Conservation (phyloP, 2,113 vertebrate genomes). For the Spea multiplicata region DNA sequence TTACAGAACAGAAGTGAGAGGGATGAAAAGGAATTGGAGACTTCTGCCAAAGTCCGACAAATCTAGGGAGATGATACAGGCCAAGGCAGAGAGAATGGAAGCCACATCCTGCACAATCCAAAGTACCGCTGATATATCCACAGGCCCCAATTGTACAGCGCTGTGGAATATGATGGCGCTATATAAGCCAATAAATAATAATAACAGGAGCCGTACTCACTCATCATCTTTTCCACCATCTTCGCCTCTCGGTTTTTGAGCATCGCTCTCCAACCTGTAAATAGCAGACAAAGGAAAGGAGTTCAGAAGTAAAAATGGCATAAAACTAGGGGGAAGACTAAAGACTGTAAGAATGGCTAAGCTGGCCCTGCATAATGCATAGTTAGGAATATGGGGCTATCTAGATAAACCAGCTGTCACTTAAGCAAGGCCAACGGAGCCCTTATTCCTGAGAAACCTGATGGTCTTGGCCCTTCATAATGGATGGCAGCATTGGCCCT, state of each 20-base stretch:
- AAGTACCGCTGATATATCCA: too few species aligned
- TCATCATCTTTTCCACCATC: conserved; percentile 29
- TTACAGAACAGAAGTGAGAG: neutral
- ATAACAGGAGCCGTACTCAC: conserved; percentile 16
- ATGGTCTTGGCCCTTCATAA: too few species aligned
- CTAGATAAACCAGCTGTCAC: too few species aligned
- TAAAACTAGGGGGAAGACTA: neutral
- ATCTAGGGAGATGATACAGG: neutral
- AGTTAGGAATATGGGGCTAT: too few species aligned
- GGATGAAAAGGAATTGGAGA: neutral
- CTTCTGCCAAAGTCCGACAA: too few species aligned
- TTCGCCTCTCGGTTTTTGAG: neutral
- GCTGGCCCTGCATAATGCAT: too few species aligned
- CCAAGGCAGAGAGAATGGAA: neutral
- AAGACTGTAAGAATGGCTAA: neutral
- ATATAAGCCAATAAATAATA: too few species aligned
- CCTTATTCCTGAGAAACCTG: too few species aligned
- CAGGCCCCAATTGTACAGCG: too few species aligned
- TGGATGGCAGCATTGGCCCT: too few species aligned
- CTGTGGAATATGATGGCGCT: too few species aligned
- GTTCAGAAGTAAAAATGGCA: neutral
- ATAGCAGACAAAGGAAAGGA: neutral
- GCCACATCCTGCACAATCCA: neutral
- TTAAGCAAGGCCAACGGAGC: too few species aligned
- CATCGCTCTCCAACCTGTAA: neutral